Conservation (phyloP, 2,113 vertebrate genomes). For the Mustela lutreola region DNA sequence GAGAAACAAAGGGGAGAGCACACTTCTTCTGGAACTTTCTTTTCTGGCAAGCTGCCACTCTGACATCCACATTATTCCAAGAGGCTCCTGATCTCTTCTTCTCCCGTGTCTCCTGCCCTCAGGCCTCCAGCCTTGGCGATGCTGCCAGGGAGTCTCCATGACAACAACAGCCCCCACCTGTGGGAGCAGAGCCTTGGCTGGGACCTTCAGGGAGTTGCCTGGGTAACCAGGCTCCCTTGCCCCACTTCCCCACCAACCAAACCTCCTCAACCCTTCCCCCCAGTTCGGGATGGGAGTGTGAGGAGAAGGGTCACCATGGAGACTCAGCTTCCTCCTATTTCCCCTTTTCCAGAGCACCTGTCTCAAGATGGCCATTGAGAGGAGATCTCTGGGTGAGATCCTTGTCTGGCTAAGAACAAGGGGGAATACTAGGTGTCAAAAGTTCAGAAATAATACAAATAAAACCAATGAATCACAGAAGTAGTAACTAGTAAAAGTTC, state of each 20-base stretch:
- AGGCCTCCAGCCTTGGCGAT: not conserved
- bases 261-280: constrained; percentile 58
- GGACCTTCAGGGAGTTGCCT: constrained; percentile 78
- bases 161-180: constrained; percentile 70
- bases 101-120: not conserved
- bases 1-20: not conserved
- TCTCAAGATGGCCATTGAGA: not conserved
- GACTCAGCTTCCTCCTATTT: not conserved
- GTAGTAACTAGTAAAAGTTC: not conserved
- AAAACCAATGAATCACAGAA: not conserved
- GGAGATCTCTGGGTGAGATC: not conserved
- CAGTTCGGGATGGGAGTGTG: not conserved
- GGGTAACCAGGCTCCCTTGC: constrained; percentile 77
- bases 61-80: not conserved
- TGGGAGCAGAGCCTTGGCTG: constrained; percentile 57
- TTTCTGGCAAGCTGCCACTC: not conserved
- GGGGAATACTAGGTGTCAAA: not conserved
- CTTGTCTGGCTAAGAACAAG: not conserved
- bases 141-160: constrained; percentile 74
- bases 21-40: constrained; percentile 62
- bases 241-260: constrained; percentile 77
- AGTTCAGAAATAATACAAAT: not conserved
- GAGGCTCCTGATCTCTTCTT: not conserved
- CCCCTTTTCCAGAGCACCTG: not conserved
- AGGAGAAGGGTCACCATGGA: constrained; percentile 72